These are phyloP conservation scores for Phrynosoma blainvillii DNA, from an alignment of 2,113 vertebrate species.

Conservation along the genomic window DNA sequence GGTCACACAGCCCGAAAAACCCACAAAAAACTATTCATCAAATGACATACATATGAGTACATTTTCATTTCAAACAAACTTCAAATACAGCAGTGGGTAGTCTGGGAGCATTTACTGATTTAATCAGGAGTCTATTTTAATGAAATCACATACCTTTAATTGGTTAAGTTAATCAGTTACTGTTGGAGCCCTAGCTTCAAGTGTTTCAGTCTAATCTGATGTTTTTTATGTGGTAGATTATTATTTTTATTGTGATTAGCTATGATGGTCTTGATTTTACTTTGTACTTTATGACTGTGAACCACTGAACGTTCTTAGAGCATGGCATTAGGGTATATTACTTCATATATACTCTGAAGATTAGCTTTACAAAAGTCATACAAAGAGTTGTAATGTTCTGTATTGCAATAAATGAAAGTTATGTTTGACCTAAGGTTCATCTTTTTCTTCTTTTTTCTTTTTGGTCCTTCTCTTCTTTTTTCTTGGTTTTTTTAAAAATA, in stretches of 20 bases:
- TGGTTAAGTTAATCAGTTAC: background rate
- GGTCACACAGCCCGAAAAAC: no score
- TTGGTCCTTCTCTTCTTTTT: no score
- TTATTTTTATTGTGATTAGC: background rate
- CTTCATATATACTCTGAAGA: background rate
- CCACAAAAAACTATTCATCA: no score
- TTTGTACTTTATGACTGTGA: background rate
- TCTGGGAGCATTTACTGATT: background rate
- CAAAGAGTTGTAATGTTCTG: background rate
- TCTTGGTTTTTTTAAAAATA: conserved; percentile 14
- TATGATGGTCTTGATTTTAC: background rate
- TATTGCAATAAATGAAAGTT: conserved; percentile 16
- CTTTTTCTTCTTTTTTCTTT: no score
- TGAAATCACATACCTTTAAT: background rate
- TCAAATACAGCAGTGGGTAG: background rate
- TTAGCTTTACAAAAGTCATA: conserved; percentile 17
- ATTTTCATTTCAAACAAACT: background rate
- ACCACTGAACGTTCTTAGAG: background rate
- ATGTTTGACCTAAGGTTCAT: background rate
- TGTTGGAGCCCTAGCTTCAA: background rate
- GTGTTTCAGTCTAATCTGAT: background rate
- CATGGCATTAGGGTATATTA: background rate
- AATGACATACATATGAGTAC: background rate
- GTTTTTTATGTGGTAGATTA: background rate
- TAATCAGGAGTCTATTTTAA: background rate